phyloP scores from a whole-genome alignment of 2,113 vertebrate genomes.

The Phyllopteryx taeniolatus region DNA sequence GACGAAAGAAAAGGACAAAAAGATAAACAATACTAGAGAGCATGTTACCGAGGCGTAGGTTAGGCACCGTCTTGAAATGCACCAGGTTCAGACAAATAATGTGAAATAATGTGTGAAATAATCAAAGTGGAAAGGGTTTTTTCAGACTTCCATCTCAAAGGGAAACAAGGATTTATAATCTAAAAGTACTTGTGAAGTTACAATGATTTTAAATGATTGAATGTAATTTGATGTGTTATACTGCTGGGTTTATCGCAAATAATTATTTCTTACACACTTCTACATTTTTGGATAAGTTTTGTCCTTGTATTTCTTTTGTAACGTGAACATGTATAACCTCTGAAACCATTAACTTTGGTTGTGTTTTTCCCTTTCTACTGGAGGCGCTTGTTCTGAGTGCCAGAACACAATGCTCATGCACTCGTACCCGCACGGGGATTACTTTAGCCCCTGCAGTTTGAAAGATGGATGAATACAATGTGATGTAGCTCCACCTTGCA shows the following conservation, averaged over 20 bases:
- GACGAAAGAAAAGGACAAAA: too few species aligned
- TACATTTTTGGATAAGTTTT: too few species aligned
- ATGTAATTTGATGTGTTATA: background rate
- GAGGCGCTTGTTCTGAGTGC: constrained; percentile 39
- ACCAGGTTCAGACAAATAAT: background rate
- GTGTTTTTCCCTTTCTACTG: constrained; percentile 8
- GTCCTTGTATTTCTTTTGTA: background rate
- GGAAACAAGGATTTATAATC: background rate
- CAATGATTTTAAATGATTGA: background rate
- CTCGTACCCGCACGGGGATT: constrained; percentile 38
- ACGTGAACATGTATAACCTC: background rate
- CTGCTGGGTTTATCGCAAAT: background rate
- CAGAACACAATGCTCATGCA: constrained; percentile 34
- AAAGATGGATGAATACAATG: constrained; percentile 46
- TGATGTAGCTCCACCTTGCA: constrained; percentile 2
- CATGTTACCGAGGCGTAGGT: too few species aligned
- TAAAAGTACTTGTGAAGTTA: background rate
- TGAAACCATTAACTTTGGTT: background rate
- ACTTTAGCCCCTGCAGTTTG: constrained; percentile 30
- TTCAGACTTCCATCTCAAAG: background rate
- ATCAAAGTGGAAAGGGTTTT: background rate
- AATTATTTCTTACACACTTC: too few species aligned
- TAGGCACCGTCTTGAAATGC: background rate
- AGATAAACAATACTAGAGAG: too few species aligned
- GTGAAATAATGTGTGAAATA: background rate